Conservation (phyloP, 2,797 vertebrate species). For the Tragelaphus eurycerus region DNA sequence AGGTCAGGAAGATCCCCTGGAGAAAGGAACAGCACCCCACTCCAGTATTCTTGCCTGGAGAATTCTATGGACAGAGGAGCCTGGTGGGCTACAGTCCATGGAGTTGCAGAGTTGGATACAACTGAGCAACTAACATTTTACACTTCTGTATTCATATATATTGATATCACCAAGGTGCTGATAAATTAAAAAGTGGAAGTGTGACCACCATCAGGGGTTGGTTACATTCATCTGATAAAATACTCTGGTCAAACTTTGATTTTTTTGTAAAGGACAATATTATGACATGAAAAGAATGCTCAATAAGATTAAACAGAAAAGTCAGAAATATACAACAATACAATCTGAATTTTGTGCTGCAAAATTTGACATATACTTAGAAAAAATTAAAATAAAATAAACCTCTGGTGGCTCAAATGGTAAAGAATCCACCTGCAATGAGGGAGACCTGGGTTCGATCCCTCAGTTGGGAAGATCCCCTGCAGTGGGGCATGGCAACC, state of each 20-base stretch:
- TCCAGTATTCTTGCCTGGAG: background rate
- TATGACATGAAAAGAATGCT: background rate
- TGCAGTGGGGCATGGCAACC: background rate
- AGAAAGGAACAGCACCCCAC: background rate
- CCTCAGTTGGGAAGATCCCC: background rate
- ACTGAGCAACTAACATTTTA: background rate
- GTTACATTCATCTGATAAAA: background rate
- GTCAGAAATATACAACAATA: background rate
- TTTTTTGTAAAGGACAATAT: background rate
- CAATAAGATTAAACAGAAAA: background rate
- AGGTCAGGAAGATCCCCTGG: background rate
- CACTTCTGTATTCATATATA: background rate
- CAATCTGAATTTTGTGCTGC: background rate
- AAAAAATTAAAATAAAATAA: background rate
- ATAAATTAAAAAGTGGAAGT: background rate
- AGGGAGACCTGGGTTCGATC: background rate
- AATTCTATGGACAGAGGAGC: background rate
- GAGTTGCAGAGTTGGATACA: background rate
- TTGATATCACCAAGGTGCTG: background rate
- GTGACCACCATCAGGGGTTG: background rate
- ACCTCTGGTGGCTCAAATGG: background rate
- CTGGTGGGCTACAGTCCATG: background rate
- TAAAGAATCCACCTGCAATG: background rate
- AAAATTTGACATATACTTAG: background rate
- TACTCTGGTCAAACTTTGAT: background rate